Evolutionary conservation across 2,797 vertebrate genomes (phyloP).

Genomic region (Setipinna tenuifilis): DNA sequence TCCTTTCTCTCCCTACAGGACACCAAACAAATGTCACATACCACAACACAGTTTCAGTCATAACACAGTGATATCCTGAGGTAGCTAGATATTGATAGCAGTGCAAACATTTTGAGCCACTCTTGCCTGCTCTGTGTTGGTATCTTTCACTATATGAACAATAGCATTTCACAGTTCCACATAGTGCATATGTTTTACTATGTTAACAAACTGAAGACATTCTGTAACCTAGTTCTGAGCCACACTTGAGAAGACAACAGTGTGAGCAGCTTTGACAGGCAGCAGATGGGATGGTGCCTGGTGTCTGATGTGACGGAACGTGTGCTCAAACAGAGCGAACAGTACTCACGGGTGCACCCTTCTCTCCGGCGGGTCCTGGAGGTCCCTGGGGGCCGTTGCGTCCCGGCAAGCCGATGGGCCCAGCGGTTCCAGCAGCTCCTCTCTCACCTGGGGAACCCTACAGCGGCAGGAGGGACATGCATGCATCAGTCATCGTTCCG

Average conservation of each 20-base stretch:
- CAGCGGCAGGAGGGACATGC: constrained; percentile 25
- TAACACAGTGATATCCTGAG: neutral
- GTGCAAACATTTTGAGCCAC: neutral
- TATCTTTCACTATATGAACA: neutral
- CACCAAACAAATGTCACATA: neutral
- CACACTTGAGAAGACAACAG: neutral
- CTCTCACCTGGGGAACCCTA: constrained; percentile 97
- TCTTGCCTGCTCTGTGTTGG: neutral
- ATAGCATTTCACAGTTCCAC: neutral
- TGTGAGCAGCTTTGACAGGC: neutral
- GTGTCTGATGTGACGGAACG: neutral
- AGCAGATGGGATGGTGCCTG: neutral
- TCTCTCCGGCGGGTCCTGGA: constrained; percentile 95
- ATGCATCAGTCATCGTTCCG: neutral
- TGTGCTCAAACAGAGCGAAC: neutral
- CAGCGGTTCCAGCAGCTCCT: constrained; percentile 88
- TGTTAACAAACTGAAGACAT: neutral
- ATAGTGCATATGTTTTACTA: neutral
- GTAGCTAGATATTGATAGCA: neutral
- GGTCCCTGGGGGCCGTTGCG: constrained; percentile 95
- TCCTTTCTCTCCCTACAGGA: constrained; percentile 92
- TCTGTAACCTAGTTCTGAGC: neutral
- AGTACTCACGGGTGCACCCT: constrained; percentile 91
- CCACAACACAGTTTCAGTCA: neutral
- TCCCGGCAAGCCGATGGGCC: constrained; percentile 93